These are phyloP conservation scores for Drosophila diplacantha DNA, from an alignment of 2,888 invertebrate genomes.

Conservation along the genomic window DNA sequence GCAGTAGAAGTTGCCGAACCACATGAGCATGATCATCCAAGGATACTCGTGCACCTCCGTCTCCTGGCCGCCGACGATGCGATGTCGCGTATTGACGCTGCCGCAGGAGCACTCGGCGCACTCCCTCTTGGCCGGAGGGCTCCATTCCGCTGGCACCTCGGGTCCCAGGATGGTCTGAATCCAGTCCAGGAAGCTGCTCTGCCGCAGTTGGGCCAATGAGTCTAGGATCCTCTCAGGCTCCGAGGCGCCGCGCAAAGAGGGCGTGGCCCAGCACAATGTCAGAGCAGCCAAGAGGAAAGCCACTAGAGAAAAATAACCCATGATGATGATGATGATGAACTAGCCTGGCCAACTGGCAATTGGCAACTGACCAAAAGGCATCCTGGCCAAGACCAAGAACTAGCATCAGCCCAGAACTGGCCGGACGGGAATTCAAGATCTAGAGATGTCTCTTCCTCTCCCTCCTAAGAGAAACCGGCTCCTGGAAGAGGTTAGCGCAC, in stretches of 20 bases:
- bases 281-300: conserved; percentile 2
- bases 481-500: conserved; percentile 54
- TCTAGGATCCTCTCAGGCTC: conserved; percentile 60
- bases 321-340: conserved; percentile 46
- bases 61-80: conserved; percentile 88
- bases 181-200: conserved; percentile 70
- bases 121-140: conserved; percentile 54
- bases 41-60: conserved; percentile 85
- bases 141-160: conserved; percentile 41
- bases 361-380: conserved; percentile 57
- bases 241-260: conserved; percentile 39
- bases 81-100: conserved; percentile 81
- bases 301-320: conserved; percentile 42
- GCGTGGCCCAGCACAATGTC: conserved; percentile 40
- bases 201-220: conserved; percentile 52
- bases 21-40: conserved; percentile 84
- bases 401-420: conserved; percentile 16
- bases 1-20: conserved; percentile 82
- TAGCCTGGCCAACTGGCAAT: conserved; percentile 55
- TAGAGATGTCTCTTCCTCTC: no score
- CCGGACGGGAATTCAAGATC: conserved; percentile 24
- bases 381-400: conserved; percentile 33
- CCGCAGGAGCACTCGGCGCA: conserved; percentile 81
- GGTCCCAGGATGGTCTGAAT: conserved; percentile 65
- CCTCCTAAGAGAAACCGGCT: conserved; percentile 35